Percentiles rank a stretch among this genome's conserved stretches.
Conservation (phyloP, 2,113 vertebrate species). For the Ictalurus punctatus region DNA sequence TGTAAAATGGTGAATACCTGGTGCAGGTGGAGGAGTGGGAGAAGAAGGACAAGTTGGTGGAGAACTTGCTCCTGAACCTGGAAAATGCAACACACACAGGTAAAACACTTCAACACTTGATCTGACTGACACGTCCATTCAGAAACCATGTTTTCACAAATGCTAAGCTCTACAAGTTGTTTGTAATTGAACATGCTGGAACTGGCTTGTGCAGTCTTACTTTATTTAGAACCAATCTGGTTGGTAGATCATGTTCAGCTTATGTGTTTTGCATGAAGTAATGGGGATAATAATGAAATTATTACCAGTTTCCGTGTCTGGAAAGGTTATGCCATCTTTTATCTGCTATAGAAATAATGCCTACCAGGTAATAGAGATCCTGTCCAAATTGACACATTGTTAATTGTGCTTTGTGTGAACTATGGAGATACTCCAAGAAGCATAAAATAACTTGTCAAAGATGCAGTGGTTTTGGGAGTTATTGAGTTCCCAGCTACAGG, state of each 20-base stretch:
- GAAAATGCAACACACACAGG: not conserved
- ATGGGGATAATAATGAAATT: not conserved
- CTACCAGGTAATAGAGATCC: not conserved
- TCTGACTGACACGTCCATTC: not conserved
- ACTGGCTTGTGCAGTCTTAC: not conserved
- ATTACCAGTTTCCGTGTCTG: not conserved
- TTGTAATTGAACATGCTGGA: not conserved
- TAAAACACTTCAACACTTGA: not conserved
- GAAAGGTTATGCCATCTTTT: not conserved
- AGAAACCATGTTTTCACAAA: not conserved
- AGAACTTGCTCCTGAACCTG: conserved; percentile 96
- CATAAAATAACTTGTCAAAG: not conserved
- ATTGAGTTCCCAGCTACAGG: not conserved
- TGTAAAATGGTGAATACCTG: conserved; percentile 76
- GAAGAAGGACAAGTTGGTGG: conserved; percentile 94
- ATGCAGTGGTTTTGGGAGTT: too few relatives aligned
- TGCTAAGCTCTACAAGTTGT: not conserved
- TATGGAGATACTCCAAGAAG: not conserved
- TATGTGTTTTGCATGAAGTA: not conserved
- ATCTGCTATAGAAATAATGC: not conserved
- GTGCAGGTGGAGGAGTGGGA: conserved; percentile 84
- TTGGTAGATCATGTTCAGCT: not conserved
- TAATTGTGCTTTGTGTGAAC: not conserved
- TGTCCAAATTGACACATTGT: not conserved
- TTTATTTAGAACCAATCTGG: not conserved